Base-by-base conservation (phyloP, 1,140 invertebrate genomes). In the Globodera rostochiensis region DNA sequence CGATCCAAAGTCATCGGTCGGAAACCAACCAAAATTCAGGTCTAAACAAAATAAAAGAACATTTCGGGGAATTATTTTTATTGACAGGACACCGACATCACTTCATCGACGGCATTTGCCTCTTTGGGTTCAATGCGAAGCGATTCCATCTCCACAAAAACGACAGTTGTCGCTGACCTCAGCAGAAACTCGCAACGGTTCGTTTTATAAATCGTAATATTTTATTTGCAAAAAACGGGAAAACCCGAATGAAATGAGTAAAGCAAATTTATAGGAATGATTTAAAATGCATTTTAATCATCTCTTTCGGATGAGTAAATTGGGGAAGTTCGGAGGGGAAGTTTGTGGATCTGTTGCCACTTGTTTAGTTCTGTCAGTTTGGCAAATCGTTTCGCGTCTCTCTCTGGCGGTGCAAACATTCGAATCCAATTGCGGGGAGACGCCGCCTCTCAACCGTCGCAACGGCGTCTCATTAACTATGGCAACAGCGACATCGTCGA, bases 81-180 rank as follows among this genome's bases (percentile, higher is more conserved):
- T 49, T 49, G n/a, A 3, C 25, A 74, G 73, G 73, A 74, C 46
- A 74, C 73, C 9, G 78, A 80, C 74, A 80, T 80, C 60, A 69
- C 78, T 53, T 80, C 78, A 3, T 80, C 78, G 47, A 53, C 78
- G 60, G 13, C 78, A 45, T 45, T 66, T 50, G 66, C 49, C n/a
- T 15, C 49, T 36, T 60, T 66, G 8, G 57, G 78, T 9, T 80
- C 78, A 13, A 67, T 80, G 49, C 78, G 78, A 9, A 80, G 78
- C 46, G 78, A 80, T 80, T 50, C 49, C 9, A 80, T 80, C 46
- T 80, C 78, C 8, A 69, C 78, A 13, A 80, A 74, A 73, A 80
- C 78, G 11, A 80, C 64, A 13, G 70, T 80, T 74, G 78, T 80
- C 13, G 47, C 60, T 9, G 73, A 74, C 57, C 13, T 19, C 57